phyloP scores from a whole-genome alignment of 2,113 vertebrate species.

The Syngnathoides biaculeatus region DNA sequence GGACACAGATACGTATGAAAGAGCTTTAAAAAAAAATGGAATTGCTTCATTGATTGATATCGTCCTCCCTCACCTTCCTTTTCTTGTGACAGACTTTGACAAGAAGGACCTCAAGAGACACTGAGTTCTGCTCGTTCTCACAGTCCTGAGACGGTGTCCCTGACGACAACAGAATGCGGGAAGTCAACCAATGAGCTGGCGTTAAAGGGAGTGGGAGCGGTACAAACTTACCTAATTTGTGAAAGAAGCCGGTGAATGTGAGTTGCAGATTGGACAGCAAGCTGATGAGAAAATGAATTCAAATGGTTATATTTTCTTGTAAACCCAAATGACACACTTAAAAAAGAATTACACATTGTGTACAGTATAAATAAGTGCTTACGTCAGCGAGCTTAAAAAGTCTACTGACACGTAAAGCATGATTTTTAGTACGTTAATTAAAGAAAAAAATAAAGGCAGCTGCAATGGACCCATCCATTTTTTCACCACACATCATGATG shows the following conservation, averaged over 20 bases:
- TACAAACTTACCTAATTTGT: slow-evolving; percentile 82
- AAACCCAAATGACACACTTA: neutral
- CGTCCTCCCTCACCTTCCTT: slow-evolving; percentile 80
- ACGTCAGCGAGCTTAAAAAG: no score
- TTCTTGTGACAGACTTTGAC: slow-evolving; percentile 99
- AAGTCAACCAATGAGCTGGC: neutral
- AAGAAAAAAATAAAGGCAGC: no score
- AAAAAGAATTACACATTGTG: neutral
- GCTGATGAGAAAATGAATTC: slow-evolving; percentile 59
- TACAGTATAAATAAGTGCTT: no score
- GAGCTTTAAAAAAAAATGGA: neutral
- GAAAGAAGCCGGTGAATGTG: slow-evolving; percentile 98
- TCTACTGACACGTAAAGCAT: no score
- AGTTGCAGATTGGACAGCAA: slow-evolving; percentile 93
- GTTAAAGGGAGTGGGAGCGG: neutral
- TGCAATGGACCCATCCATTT: no score
- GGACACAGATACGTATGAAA: neutral
- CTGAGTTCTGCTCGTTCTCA: slow-evolving; percentile 96
- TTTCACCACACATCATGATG: no score
- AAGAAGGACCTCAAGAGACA: slow-evolving; percentile 94
- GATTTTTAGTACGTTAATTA: no score
- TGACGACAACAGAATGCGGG: slow-evolving; percentile 43
- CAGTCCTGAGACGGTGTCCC: slow-evolving; percentile 93
- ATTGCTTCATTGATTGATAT: neutral
- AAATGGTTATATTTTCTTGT: neutral